These are phyloP conservation scores for Peromyscus californicus DNA, from an alignment of 2,113 vertebrate species.

Conservation along the genomic window DNA sequence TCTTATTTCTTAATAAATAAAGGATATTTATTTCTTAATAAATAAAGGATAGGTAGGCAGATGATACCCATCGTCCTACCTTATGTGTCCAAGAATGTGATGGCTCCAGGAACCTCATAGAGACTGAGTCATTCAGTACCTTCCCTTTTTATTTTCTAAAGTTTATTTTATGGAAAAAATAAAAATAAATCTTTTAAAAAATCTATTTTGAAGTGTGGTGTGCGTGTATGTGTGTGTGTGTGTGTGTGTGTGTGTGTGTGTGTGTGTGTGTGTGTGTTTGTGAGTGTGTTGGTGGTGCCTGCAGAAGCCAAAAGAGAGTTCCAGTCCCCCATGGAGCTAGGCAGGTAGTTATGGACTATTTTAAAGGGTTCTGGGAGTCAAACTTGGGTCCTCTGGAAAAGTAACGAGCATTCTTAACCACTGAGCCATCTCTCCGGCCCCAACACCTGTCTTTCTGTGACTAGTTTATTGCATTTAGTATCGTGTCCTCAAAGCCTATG, in stretches of 20 bases:
- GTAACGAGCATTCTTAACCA: background rate
- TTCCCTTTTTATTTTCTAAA: background rate
- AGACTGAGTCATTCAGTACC: background rate
- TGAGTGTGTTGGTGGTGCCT: background rate
- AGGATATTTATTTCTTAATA: too few relatives aligned
- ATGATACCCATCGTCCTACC: background rate
- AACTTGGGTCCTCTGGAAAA: background rate
- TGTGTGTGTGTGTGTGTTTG: background rate
- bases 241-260: background rate
- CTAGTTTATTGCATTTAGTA: background rate
- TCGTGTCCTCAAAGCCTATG: background rate
- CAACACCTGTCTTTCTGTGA: background rate
- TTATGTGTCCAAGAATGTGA: background rate
- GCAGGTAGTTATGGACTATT: background rate
- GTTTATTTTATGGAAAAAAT: background rate
- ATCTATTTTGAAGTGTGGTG: background rate
- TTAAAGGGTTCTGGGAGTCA: background rate
- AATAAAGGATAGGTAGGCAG: too few relatives aligned
- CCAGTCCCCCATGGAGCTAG: background rate
- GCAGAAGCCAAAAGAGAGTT: background rate
- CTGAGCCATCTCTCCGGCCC: background rate
- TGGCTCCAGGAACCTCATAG: background rate
- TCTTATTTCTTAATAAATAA: too few relatives aligned
- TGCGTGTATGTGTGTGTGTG: background rate
- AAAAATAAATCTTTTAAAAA: background rate